phyloP scores from a whole-genome alignment of 1,140 invertebrate species.

The Drosophila trapezifrons region DNA sequence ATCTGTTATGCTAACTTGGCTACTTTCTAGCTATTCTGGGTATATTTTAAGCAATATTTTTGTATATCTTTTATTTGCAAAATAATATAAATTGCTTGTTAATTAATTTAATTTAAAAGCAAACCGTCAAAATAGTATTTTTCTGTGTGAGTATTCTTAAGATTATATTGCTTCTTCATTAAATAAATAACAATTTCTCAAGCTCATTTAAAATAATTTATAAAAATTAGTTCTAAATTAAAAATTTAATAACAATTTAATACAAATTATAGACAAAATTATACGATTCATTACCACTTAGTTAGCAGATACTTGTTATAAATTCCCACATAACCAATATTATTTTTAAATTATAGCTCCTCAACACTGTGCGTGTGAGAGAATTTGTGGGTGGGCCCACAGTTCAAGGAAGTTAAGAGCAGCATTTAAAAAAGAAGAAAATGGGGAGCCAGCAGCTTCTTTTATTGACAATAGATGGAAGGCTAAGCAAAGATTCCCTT shows the following conservation, averaged over 20 bases:
- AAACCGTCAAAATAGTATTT: no score
- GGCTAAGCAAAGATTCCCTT: conserved; percentile 54
- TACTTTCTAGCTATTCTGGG: neutral
- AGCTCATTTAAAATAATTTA: no score
- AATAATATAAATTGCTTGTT: no score
- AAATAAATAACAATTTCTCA: no score
- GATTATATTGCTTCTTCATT: no score
- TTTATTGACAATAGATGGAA: conserved; percentile 68
- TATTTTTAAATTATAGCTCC: neutral
- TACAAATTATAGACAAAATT: no score
- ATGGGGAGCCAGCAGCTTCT: conserved; percentile 41
- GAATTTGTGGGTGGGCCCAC: conserved; percentile 65
- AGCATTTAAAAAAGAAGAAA: conserved; percentile 33
- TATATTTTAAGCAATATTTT: neutral
- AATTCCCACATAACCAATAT: neutral
- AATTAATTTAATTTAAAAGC: no score
- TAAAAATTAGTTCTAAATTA: no score
- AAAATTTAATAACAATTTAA: no score
- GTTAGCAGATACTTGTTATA: neutral
- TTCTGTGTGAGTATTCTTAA: no score
- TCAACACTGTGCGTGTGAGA: conserved; percentile 35
- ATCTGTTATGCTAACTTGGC: neutral
- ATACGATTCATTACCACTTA: no score
- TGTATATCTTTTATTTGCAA: neutral
- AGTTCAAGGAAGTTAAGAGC: conserved; percentile 48